Evolutionary conservation across 2,888 invertebrate species (phyloP), one percentile per base, ranked within the genome.

Genomic region (Lamproptera curius): DNA sequence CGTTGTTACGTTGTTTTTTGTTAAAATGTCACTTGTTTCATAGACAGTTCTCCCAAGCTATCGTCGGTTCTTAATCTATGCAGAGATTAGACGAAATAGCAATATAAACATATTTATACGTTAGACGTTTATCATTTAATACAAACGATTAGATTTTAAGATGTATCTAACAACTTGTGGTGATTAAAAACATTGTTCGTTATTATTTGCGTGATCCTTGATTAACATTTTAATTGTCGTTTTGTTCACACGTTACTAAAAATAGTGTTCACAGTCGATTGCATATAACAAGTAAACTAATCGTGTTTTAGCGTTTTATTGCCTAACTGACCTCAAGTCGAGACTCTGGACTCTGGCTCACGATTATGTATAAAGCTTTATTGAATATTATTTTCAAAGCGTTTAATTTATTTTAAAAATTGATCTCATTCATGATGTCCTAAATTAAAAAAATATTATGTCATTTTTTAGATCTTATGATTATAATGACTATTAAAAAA

Each of bases 161-260:
- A 28, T 5, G 11, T n/a, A 23, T 20, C n/a, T 13, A 35, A 10
- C 14, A 20, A 11, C 10, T 15, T 17, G 8, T 10, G 16, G 8
- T 28, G 13, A 13, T 28, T 15, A 31, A 41, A 17, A 20, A 17
- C 16, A 33, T 38, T 41, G 20, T 38, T 17, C 23, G 31, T 16
- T 13, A 37, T 20, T 26, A 43, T 46, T 54, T 51, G 37, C 51
- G 51, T 56, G 54, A 48, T 17, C 48, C 48, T 55, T 55, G 52
- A 57, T 59, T 54, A 56, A 56, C 56, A 45, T 55, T 53, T 63
- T 68, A 68, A 70, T 67, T 62, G 63, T 45, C 53, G 46, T 48
- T 56, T 57, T 55, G 64, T 70, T 75, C 67, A 68, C 69, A 73
- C 64, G 73, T 64, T 56, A 54, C 66, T 73, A 70, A 67, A 67